Conservation (phyloP, 2,113 vertebrate species). For the Hemiprocne comata region DNA sequence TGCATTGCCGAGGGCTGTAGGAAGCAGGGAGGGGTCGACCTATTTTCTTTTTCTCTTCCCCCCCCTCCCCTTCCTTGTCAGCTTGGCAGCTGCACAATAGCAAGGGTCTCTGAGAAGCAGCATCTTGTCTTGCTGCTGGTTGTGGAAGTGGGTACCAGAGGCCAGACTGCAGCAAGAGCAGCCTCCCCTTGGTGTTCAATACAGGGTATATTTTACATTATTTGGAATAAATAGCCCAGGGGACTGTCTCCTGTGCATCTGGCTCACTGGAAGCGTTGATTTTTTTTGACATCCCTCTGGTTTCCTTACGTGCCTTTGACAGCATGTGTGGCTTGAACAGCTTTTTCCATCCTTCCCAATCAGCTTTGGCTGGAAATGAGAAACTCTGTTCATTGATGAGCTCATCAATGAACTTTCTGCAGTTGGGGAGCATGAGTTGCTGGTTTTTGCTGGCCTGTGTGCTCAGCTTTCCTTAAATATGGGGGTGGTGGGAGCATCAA, state of each 20-base stretch:
- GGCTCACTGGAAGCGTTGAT: fast-evolving
- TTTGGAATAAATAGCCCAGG: neutral
- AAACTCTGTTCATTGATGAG: neutral
- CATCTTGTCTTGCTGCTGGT: fast-evolving
- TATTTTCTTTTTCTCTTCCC: neutral
- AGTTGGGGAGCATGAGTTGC: fast-evolving
- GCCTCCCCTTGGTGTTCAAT: fast-evolving
- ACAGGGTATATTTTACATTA: neutral
- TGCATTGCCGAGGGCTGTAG: neutral
- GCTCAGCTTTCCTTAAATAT: neutral
- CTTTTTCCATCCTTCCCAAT: neutral
- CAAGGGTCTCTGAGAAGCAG: neutral
- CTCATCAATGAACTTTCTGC: neutral
- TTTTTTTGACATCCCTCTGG: neutral
- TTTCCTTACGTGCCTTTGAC: neutral
- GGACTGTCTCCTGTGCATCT: neutral
- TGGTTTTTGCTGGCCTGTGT: neutral
- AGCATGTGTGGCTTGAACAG: fast-evolving
- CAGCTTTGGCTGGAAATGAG: neutral
- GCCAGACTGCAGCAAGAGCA: neutral
- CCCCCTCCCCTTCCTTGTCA: neutral
- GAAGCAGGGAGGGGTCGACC: neutral
- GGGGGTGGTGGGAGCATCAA: neutral
- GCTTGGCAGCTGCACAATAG: neutral
- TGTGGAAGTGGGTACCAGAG: neutral